Conservation (phyloP, 2,113 vertebrate genomes). For the Erythrocercus mccallii region DNA sequence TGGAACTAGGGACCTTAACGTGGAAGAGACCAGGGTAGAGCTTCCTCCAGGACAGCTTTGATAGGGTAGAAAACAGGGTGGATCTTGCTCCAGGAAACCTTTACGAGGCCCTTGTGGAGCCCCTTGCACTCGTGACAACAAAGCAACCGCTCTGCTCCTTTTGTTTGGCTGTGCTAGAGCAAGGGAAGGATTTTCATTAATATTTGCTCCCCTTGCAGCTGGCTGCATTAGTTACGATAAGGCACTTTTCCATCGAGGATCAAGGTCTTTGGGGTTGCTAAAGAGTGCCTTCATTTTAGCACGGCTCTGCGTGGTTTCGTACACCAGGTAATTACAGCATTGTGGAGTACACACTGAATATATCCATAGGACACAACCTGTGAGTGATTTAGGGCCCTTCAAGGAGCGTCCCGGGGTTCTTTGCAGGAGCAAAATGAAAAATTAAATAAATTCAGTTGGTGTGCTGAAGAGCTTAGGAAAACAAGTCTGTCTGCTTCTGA, state of each 20-base stretch:
- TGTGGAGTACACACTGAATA: neutral
- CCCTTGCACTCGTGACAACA: neutral
- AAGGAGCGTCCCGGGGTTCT: neutral
- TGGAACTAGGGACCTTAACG: neutral
- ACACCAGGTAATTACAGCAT: neutral
- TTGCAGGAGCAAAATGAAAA: neutral
- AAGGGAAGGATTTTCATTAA: neutral
- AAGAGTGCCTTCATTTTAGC: neutral
- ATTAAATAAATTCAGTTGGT: neutral
- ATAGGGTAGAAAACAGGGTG: fast-evolving
- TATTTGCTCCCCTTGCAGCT: neutral
- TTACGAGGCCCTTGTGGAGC: fast-evolving
- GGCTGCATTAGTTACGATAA: neutral
- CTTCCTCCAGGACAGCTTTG: neutral
- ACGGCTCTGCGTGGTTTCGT: fast-evolving
- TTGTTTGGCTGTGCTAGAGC: neutral
- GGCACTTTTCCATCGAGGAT: neutral
- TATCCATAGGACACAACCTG: neutral
- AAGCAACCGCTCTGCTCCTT: neutral
- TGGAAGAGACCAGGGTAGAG: neutral
- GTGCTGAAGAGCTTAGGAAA: conserved; percentile 18
- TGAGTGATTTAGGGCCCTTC: neutral
- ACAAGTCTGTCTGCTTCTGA: conserved; percentile 47
- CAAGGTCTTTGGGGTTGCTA: neutral
- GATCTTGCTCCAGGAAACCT: no score